A percentile compares a stretch with the other conserved stretches of the same genome.
phyloP scores from a whole-genome alignment of 2,888 invertebrate species.

The Autographa pulchrina region DNA sequence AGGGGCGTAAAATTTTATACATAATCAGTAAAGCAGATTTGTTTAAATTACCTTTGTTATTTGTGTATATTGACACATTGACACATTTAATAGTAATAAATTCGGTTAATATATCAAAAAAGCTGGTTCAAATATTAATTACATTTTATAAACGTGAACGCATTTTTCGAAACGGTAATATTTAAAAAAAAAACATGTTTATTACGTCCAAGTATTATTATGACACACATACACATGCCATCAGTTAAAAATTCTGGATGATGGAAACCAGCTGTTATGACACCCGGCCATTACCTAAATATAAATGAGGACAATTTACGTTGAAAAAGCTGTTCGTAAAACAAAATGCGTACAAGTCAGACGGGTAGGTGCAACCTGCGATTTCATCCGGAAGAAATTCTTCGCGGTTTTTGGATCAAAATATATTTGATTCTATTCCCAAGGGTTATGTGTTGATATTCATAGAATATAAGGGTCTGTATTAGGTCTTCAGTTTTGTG shows the following conservation, averaged over 20 bases:
- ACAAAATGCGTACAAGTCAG: constrained; percentile 7
- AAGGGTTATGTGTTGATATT: not conserved
- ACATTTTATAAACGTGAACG: too few species aligned
- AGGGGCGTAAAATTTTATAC: too few species aligned
- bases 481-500: not conserved
- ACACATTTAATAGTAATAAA: too few species aligned
- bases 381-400: not conserved
- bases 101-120: too few species aligned
- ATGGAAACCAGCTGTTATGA: constrained; percentile 30
- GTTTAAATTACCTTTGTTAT: too few species aligned
- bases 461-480: not conserved
- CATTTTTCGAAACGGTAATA: too few species aligned
- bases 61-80: too few species aligned
- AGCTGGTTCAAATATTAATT: too few species aligned
- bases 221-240: constrained; percentile 25
- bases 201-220: constrained; percentile 30
- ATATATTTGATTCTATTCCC: not conserved
- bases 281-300: constrained; percentile 21
- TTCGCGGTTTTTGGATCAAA: not conserved
- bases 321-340: not conserved
- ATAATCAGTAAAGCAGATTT: too few species aligned
- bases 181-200: too few species aligned
- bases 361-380: not conserved
- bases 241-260: constrained; percentile 31
- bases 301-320: constrained; percentile 9